Evolutionary conservation across 2,797 vertebrate species (phyloP), one percentile per base, ranked within the genome.

Genomic region (Cynodonichthys magdalenae): DNA sequence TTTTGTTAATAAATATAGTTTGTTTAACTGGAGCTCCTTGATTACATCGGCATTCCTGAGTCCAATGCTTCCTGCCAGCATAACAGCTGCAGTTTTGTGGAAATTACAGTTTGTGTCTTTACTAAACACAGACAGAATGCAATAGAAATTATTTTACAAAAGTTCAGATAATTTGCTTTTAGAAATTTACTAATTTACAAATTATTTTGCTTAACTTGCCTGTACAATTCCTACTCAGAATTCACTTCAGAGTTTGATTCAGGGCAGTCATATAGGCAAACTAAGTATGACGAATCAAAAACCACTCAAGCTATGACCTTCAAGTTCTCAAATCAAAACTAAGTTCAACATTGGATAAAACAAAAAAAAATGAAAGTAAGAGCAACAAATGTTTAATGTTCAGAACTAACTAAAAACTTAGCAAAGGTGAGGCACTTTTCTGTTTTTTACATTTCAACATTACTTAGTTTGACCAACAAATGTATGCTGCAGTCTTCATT

Each of bases 81-180:
- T 24, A 3, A 24, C 24, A 24, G 24, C 24, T 15, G 18, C 18
- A 53, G 31, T 62, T 51, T 46, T 50, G 15, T 17, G 1, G 15
- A 52, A 59, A 66, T 24, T 2, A 20, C 20, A 29, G 24, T 31
- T 48, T 1, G 27, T 34, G 34, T 64, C 15, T 50, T 63, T 63
- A 41, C 10, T 34, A 15, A 31, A 53, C 14, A 53, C 24, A 59
- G 17, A 62, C 52, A 65, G 39, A 6, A 65, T 1, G 57, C 5
- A 54, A 31, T 50, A 53, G 54, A 66, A 71, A 66, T 3, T 1
- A 0, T 2, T 66, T 59, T 53, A 31, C 0, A 3, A 59, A 68
- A 46, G 20, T 57, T 80, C 36, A 72, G 56, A 49, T 19, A 60
- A 45, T 73, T 66, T 55, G 63, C 27, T 45, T n/a, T 5, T 53